Conservation (phyloP, 2,888 invertebrate species). For the Camponotus fellah region DNA sequence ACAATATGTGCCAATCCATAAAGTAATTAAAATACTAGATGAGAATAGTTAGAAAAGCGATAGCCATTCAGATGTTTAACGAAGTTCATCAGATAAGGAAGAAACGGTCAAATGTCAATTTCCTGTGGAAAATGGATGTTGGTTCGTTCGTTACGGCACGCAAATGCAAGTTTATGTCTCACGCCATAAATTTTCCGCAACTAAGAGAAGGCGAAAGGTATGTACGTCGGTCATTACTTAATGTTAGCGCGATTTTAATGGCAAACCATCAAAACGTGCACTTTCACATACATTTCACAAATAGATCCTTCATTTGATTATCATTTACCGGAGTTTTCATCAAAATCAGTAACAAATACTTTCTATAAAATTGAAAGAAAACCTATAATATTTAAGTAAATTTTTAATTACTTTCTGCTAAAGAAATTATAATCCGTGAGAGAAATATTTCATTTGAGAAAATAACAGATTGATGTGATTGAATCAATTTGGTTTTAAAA, state of each 20-base stretch:
- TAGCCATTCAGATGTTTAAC: conserved; percentile 29
- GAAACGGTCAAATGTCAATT: conserved; percentile 31
- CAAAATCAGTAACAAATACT: neutral
- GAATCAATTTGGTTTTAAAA: neutral
- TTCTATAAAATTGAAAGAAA: neutral
- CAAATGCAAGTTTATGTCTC: conserved; percentile 60
- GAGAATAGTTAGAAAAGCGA: neutral
- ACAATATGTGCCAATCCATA: neutral
- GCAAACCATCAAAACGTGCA: conserved; percentile 54
- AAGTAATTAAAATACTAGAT: neutral
- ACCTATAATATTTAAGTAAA: neutral
- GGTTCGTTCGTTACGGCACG: conserved; percentile 38
- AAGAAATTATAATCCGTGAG: neutral
- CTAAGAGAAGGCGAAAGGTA: conserved; percentile 44
- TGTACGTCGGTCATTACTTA: conserved; percentile 62
- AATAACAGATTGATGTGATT: neutral
- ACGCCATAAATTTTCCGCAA: conserved; percentile 62
- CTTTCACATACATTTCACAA: neutral
- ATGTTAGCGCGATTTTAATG: conserved; percentile 67
- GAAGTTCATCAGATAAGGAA: conserved; percentile 32
- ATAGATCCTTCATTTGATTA: conserved; percentile 10
- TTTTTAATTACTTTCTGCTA: neutral
- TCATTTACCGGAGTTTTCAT: neutral
- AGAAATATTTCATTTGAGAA: neutral
- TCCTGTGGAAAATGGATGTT: conserved; percentile 45